Conservation (phyloP, 2,113 vertebrate species). For the Zingel zingel region DNA sequence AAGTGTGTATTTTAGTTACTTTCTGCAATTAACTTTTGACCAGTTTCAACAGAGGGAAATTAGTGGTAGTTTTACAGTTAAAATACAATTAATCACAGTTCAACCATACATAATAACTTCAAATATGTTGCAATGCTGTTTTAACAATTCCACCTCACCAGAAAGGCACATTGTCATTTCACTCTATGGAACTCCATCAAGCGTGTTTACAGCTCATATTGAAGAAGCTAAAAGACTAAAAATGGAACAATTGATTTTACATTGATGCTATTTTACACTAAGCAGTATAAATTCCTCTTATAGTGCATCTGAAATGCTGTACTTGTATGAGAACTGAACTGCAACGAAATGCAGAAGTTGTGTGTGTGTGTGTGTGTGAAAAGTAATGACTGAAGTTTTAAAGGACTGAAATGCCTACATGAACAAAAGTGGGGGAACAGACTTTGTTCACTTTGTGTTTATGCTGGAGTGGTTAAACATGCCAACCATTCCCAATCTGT, state of each 20-base stretch:
- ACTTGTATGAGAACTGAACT: neutral
- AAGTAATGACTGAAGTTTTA: neutral
- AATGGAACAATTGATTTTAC: neutral
- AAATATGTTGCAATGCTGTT: conserved; percentile 12
- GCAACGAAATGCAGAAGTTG: neutral
- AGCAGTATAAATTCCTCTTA: neutral
- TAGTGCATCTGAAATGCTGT: conserved; percentile 8
- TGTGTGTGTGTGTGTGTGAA: neutral
- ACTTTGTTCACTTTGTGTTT: conserved; percentile 47
- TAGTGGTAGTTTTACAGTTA: neutral
- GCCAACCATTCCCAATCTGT: neutral
- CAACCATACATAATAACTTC: neutral
- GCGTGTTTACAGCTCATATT: neutral
- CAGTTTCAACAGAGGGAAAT: conserved; percentile 4
- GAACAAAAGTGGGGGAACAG: conserved; percentile 4
- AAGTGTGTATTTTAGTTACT: neutral
- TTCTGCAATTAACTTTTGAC: neutral
- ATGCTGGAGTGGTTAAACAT: neutral
- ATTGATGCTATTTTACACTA: neutral
- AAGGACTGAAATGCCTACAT: neutral
- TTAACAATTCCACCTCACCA: neutral
- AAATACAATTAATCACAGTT: conserved; percentile 14
- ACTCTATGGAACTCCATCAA: neutral
- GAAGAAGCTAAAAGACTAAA: neutral
- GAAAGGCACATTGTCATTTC: neutral